A percentile compares a stretch with the other conserved stretches of the same genome.
These are phyloP conservation scores for Megalurothrips usitatus DNA, from an alignment of 2,888 invertebrate species.

Conservation along the genomic window DNA sequence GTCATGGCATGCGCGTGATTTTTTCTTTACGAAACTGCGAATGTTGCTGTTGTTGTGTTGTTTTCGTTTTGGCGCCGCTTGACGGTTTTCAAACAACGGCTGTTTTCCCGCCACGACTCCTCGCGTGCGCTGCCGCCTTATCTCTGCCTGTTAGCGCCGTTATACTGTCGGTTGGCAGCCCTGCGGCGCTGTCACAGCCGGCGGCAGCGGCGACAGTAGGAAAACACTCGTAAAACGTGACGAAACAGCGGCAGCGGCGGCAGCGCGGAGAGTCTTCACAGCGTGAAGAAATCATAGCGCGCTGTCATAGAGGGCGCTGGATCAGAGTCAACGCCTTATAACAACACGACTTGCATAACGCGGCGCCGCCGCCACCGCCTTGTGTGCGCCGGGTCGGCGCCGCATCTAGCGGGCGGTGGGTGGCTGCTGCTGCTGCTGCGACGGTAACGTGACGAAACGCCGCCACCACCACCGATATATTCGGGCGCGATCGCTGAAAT, in stretches of 20 bases:
- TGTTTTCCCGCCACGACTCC: no score
- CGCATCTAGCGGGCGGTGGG: not conserved
- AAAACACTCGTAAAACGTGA: not conserved
- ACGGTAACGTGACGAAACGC: no score
- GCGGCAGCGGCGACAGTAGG: no score
- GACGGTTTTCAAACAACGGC: no score
- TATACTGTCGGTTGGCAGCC: no score
- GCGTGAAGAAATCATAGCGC: not conserved
- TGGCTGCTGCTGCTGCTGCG: no score
- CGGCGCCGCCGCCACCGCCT: not conserved
- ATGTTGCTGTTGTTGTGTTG: not conserved
- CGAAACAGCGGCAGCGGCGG: not conserved
- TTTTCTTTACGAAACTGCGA: not conserved
- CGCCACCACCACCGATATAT: no score
- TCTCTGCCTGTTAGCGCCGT: no score
- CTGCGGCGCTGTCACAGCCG: no score
- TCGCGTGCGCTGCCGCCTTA: no score
- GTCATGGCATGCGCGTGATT: not conserved
- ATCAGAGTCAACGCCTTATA: conserved; percentile 16
- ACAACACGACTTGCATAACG: conserved; percentile 14
- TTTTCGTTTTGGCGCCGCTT: not conserved
- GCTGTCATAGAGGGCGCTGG: conserved; percentile 21
- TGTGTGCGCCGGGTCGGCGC: not conserved
- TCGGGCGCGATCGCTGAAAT: no score
- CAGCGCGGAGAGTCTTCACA: not conserved